A percentile compares a stretch with the other conserved stretches of the same genome.
Evolutionary conservation across 2,113 vertebrate species (phyloP).

Genomic region (Oreamnos americanus): DNA sequence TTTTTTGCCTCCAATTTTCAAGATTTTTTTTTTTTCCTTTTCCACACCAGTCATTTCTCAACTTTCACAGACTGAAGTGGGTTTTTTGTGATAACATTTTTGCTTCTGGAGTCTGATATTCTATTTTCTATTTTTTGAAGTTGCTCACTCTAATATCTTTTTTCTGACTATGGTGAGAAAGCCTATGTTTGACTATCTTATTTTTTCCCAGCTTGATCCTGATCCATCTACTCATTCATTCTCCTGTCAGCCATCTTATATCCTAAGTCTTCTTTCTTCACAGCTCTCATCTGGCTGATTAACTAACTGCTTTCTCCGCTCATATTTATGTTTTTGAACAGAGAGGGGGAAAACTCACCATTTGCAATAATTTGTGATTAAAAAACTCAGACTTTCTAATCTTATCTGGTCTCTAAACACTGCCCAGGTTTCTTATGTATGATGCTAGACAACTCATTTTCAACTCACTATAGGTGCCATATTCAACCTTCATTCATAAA

Average conservation of each 20-base stretch:
- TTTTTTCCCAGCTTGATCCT: not conserved
- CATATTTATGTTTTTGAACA: not conserved
- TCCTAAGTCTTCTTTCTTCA: not conserved
- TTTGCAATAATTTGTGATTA: not conserved
- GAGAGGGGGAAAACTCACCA: not conserved
- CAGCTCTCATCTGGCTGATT: not conserved
- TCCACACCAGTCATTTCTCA: not conserved
- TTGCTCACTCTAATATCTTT: not conserved
- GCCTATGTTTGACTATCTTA: not conserved
- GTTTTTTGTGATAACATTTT: not conserved
- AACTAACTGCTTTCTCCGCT: not conserved
- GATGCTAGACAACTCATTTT: not conserved
- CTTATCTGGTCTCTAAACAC: not conserved
- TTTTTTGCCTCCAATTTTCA: not conserved
- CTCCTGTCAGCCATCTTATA: not conserved
- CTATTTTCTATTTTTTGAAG: not conserved
- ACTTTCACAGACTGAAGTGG: not conserved
- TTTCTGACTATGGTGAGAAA: not conserved
- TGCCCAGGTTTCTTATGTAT: not conserved
- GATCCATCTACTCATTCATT: not conserved
- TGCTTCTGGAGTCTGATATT: not conserved
- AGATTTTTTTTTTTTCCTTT: not conserved
- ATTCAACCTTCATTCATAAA: not conserved
- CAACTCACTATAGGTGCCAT: not conserved
- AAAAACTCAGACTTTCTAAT: not conserved